phyloP scores from a whole-genome alignment of 2,888 invertebrate genomes.

The Diaphora mendica region DNA sequence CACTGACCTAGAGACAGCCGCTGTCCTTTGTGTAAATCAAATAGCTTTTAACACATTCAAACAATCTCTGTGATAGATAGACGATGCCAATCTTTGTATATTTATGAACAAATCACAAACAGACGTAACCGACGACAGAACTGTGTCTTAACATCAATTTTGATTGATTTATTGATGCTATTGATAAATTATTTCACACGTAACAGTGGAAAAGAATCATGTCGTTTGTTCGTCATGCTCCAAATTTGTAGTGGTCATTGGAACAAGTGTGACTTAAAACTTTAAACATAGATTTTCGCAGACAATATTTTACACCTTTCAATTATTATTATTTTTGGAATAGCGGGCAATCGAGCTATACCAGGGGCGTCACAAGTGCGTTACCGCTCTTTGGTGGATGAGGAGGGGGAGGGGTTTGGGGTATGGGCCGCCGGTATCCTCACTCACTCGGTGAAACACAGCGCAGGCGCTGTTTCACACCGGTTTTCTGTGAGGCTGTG shows the following conservation, averaged over 20 bases:
- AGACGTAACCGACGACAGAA: constrained; percentile 29
- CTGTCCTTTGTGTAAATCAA: constrained; percentile 9
- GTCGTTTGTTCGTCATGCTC: neutral
- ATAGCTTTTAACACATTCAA: constrained; percentile 20
- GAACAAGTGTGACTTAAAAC: neutral
- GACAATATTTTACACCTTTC: neutral
- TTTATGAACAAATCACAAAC: constrained; percentile 10
- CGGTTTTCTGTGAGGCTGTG: too few species aligned
- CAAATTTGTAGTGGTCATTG: neutral
- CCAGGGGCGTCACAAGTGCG: too few species aligned
- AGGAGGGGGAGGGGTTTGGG: too few species aligned
- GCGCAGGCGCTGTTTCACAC: too few species aligned
- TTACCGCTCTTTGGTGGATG: too few species aligned
- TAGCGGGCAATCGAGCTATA: too few species aligned
- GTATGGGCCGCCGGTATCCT: too few species aligned
- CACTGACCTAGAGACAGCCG: neutral
- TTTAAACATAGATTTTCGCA: neutral
- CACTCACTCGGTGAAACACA: too few species aligned
- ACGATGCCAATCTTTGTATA: constrained; percentile 21
- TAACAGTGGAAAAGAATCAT: neutral
- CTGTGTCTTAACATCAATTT: constrained; percentile 14
- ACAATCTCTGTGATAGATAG: constrained; percentile 16
- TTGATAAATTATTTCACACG: constrained; percentile 38
- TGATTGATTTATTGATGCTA: constrained; percentile 30
- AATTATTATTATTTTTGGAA: too few species aligned